Percentiles rank a stretch among this genome's conserved stretches.
phyloP scores from a whole-genome alignment of 2,797 vertebrate species.

The Helostoma temminkii region DNA sequence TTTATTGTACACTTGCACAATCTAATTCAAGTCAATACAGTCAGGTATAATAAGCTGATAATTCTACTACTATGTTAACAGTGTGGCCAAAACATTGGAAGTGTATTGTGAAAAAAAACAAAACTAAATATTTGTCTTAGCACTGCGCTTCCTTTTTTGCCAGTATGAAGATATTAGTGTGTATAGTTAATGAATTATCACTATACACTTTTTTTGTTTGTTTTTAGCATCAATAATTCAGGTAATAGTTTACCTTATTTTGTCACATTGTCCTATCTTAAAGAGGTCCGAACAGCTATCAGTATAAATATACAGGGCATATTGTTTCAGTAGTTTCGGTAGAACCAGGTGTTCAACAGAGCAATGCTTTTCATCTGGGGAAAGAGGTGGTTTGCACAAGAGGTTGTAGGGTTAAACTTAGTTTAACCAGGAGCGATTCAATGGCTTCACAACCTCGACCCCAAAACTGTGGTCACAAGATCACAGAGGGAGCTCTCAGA shows the following conservation, averaged over 20 bases:
- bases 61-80: too few species aligned
- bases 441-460: constrained; percentile 56
- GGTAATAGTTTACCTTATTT: not conserved
- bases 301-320: not conserved
- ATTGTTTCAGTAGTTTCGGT: not conserved
- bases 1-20: too few species aligned
- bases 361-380: constrained; percentile 44
- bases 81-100: too few species aligned
- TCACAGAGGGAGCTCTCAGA: constrained; percentile 66
- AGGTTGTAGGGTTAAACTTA: constrained; percentile 60
- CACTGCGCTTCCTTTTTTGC: not conserved
- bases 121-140: not conserved
- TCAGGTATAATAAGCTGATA: too few species aligned
- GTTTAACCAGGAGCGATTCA: constrained; percentile 68
- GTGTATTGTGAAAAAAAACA: too few species aligned
- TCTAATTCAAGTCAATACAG: too few species aligned
- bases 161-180: not conserved
- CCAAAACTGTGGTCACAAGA: constrained; percentile 68
- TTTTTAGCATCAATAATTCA: not conserved
- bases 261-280: not conserved
- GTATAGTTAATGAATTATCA: not conserved
- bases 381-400: constrained; percentile 43
- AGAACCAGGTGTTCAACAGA: constrained; percentile 34
- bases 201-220: too few species aligned
- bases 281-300: not conserved